These are phyloP conservation scores for Calameuta pallipes DNA, from an alignment of 2,888 invertebrate genomes.

Conservation along the genomic window DNA sequence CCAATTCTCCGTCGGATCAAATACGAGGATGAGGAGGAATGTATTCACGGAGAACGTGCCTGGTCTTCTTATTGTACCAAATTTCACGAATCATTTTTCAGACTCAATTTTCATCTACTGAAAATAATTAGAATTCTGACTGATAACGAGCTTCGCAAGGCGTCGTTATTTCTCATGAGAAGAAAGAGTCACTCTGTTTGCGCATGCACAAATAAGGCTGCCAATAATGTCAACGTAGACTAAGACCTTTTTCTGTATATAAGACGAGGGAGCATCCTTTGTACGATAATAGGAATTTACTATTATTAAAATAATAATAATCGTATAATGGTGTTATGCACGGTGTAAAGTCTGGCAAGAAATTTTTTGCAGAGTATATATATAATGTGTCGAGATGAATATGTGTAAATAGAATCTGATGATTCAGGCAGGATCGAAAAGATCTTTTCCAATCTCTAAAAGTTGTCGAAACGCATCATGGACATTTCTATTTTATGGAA, in stretches of 20 bases:
- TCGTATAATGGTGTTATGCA: neutral
- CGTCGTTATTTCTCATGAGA: neutral
- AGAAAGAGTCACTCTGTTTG: neutral
- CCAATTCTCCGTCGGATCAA: neutral
- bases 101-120: neutral
- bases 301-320: neutral
- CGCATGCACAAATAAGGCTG: neutral
- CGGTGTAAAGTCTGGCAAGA: neutral
- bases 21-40: neutral
- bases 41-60: neutral
- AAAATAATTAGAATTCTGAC: neutral
- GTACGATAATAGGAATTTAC: neutral
- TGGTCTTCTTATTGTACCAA: neutral
- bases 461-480: neutral
- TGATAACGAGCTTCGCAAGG: neutral
- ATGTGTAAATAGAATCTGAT: neutral
- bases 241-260: neutral
- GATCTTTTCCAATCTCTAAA: neutral
- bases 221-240: neutral
- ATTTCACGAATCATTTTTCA: neutral
- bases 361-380: neutral
- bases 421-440: neutral
- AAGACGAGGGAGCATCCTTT: neutral
- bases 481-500: no score
- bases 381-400: neutral